Conservation (phyloP, 2,888 invertebrate species). For the Neocrepidodera transversa region DNA sequence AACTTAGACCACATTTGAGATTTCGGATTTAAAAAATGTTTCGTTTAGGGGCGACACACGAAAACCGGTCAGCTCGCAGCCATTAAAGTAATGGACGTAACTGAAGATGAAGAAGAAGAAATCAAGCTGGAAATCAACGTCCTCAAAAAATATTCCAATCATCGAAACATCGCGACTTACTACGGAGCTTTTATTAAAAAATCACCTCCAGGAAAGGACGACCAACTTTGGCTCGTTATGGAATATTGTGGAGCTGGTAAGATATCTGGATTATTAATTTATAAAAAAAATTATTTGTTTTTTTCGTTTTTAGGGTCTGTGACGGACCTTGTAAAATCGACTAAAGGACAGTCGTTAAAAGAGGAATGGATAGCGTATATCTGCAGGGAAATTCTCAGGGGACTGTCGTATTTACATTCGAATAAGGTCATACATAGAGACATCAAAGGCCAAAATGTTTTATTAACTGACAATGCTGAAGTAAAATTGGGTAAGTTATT, state of each 20-base stretch:
- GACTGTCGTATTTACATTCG: constrained; percentile 95
- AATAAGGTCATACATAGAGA: constrained; percentile 99
- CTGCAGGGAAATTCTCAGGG: constrained; percentile 93
- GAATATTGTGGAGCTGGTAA: constrained; percentile 98
- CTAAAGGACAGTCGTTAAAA: constrained; percentile 96
- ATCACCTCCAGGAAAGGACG: constrained; percentile 97
- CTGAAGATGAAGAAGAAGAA: constrained; percentile 99
- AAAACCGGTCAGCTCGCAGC: constrained; percentile 99
- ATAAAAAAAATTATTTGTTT: no score
- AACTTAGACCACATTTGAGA: no score
- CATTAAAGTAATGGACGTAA: constrained; percentile 99
- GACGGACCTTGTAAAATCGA: constrained; percentile 98
- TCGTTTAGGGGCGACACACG: constrained; percentile 91
- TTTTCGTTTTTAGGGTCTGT: constrained; percentile 79
- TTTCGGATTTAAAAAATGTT: no score
- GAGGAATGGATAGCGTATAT: constrained; percentile 99
- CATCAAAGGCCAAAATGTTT: constrained; percentile 99
- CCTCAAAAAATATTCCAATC: constrained; percentile 97
- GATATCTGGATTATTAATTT: no score
- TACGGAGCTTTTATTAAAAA: constrained; percentile 99
- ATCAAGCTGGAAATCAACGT: constrained; percentile 99
- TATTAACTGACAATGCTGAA: constrained; percentile 99
- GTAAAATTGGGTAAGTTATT: constrained; percentile 86
- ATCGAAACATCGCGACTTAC: constrained; percentile 99
- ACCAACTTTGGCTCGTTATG: constrained; percentile 99